These are phyloP conservation scores for Thinocorus orbignyianus DNA, from an alignment of 2,113 vertebrate genomes.

Conservation along the genomic window DNA sequence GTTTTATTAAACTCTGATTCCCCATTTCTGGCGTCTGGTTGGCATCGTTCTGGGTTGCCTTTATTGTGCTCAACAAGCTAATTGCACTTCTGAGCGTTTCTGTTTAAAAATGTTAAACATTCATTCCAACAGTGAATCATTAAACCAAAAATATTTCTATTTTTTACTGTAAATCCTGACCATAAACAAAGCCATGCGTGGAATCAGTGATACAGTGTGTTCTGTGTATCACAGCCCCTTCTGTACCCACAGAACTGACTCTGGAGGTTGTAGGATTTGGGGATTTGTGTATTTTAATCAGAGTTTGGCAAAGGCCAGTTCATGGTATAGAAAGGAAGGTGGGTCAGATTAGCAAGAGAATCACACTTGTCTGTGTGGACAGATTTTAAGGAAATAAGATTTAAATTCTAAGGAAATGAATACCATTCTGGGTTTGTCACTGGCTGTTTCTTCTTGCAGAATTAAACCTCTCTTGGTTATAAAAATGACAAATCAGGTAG, in stretches of 20 bases:
- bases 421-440: not conserved
- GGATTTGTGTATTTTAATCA: not conserved
- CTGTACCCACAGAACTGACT: not conserved
- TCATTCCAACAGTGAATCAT: not conserved
- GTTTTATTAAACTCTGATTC: not conserved
- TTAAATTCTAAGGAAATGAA: not conserved
- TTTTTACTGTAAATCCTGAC: conserved; percentile 17
- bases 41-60: not conserved
- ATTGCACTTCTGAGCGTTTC: not conserved
- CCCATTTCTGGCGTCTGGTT: not conserved
- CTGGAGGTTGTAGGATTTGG: not conserved
- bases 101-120: not conserved
- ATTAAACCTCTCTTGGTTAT: not conserved
- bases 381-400: conserved; percentile 1
- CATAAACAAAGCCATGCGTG: not conserved
- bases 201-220: not conserved
- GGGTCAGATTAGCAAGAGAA: not conserved
- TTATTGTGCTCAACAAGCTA: not conserved
- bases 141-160: not conserved
- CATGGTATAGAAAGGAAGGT: not conserved
- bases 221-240: not conserved
- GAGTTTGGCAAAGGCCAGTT: not conserved
- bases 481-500: not conserved
- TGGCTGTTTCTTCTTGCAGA: not conserved
- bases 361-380: not conserved